Percentiles rank a stretch among this genome's conserved stretches.
phyloP scores from a whole-genome alignment of 2,113 vertebrate species.

The Zootoca vivipara region DNA sequence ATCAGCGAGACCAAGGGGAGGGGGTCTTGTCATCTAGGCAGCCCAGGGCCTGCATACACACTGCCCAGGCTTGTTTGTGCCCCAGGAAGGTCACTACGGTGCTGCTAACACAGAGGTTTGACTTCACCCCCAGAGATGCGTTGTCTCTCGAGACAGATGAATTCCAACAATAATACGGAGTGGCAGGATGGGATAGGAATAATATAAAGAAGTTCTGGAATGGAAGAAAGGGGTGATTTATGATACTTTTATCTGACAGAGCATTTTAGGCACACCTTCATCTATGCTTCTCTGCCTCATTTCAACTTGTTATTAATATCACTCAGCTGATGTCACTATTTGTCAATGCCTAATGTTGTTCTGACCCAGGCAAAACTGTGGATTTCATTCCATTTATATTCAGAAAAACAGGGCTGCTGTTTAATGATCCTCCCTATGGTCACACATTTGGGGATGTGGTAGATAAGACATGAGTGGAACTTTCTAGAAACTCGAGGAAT shows the following conservation, averaged over 20 bases:
- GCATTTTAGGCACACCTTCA: constrained; percentile 26
- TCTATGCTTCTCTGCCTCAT: background rate
- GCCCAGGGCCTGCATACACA: too few species aligned
- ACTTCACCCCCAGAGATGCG: too few species aligned
- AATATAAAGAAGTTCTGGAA: constrained; percentile 5
- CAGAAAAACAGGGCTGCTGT: background rate
- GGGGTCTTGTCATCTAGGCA: too few species aligned
- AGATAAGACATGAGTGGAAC: background rate
- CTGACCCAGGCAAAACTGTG: background rate
- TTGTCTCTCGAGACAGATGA: too few species aligned
- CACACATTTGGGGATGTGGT: background rate
- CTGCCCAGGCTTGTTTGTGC: too few species aligned
- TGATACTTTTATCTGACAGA: background rate
- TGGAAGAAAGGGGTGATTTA: background rate
- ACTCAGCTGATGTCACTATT: constrained; percentile 35
- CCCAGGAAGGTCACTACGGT: too few species aligned
- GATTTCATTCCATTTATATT: background rate
- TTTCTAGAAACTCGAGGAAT: background rate
- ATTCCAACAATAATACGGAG: background rate
- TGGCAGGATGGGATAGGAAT: background rate
- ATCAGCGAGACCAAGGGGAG: too few species aligned
- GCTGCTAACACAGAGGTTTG: too few species aligned
- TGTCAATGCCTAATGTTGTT: background rate
- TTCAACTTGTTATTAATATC: constrained; percentile 33
- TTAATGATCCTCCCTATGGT: background rate